These are phyloP conservation scores for Hydrolagus affinis DNA, from an alignment of 2,113 vertebrate genomes.

Conservation along the genomic window DNA sequence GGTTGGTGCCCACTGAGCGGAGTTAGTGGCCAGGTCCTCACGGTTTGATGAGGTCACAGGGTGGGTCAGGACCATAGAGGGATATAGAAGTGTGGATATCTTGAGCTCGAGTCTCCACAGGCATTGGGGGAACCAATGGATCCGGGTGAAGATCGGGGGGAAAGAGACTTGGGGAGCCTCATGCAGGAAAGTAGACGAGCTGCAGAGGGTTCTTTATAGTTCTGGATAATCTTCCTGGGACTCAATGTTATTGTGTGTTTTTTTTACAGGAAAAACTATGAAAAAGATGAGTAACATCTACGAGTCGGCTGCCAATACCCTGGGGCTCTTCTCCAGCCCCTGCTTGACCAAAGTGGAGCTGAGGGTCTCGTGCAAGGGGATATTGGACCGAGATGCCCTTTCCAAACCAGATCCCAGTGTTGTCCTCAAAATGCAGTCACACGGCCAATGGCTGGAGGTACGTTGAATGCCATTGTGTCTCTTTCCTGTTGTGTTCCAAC, in stretches of 20 bases:
- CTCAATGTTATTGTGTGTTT: neutral
- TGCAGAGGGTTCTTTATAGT: too few species aligned
- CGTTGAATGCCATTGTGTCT: neutral
- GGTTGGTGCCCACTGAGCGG: too few species aligned
- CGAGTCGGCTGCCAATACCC: constrained; percentile 83
- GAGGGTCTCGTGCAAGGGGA: constrained; percentile 80
- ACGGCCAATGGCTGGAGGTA: constrained; percentile 95
- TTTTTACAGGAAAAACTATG: constrained; percentile 27
- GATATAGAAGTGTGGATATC: neutral
- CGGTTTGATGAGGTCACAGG: too few species aligned
- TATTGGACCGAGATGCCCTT: constrained; percentile 84
- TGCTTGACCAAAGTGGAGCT: constrained; percentile 93
- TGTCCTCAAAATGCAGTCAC: constrained; percentile 89
- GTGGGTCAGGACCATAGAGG: neutral
- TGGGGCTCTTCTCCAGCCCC: constrained; percentile 84
- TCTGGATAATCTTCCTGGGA: too few species aligned
- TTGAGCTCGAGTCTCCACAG: neutral
- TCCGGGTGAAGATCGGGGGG: neutral
- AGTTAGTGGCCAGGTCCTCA: too few species aligned
- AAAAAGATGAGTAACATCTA: constrained; percentile 90
- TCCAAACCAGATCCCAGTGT: constrained; percentile 91
- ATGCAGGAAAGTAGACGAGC: too few species aligned
- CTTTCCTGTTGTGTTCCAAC: neutral
- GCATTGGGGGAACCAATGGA: neutral
- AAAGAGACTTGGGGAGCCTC: neutral